Evolutionary conservation across 1,140 invertebrate species (phyloP).

Genomic region (Ostrea denselamellosa): DNA sequence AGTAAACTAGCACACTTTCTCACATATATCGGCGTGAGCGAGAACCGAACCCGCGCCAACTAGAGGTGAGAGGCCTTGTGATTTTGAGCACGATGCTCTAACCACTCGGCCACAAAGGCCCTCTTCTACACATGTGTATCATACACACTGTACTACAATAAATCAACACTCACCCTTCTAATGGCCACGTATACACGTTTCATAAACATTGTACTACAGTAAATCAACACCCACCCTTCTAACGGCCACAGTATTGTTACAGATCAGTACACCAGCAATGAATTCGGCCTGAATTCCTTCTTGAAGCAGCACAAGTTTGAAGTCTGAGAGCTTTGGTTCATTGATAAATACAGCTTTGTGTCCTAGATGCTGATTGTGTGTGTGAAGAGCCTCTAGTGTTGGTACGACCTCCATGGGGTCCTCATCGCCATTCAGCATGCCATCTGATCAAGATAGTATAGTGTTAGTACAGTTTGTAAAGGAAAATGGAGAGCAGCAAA

Average conservation of each 20-base stretch:
- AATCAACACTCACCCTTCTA: no score
- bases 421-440: slow-evolving; percentile 59
- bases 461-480: neutral
- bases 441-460: neutral
- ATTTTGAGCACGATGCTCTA: no score
- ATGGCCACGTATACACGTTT: no score
- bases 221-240: slow-evolving; percentile 84
- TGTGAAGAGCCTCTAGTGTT: slow-evolving; percentile 87
- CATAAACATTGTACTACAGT: no score
- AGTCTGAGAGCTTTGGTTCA: slow-evolving; percentile 96
- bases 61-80: no score
- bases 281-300: slow-evolving; percentile 96
- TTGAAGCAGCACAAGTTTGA: slow-evolving; percentile 95
- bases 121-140: no score
- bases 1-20: no score
- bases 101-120: no score
- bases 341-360: slow-evolving; percentile 96
- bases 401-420: slow-evolving; percentile 80
- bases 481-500: neutral
- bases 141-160: no score
- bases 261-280: slow-evolving; percentile 95
- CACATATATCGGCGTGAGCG: no score
- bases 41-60: no score
- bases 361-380: slow-evolving; percentile 78
- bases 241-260: slow-evolving; percentile 94